Evolutionary conservation across 1,140 invertebrate species (phyloP).

Genomic region (Eupristina koningsbergeri): DNA sequence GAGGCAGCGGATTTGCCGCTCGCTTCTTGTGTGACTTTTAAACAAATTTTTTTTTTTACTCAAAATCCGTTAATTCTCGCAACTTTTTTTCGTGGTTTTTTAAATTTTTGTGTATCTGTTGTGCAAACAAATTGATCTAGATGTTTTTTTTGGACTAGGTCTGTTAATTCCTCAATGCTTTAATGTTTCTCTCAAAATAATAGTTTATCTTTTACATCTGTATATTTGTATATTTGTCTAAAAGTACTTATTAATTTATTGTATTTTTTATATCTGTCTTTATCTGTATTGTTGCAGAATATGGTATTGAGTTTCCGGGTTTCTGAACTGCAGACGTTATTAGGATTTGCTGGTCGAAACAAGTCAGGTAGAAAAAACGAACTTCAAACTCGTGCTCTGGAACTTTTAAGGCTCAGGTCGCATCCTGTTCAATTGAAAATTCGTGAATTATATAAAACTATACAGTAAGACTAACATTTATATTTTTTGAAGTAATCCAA

Average conservation of each 20-base stretch:
- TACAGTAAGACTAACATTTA: slow-evolving; percentile 74
- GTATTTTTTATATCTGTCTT: background rate
- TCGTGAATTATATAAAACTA: slow-evolving; percentile 84
- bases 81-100: no score
- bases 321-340: slow-evolving; percentile 87
- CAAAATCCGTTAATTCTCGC: background rate
- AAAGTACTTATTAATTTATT: background rate
- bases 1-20: background rate
- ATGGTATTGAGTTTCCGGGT: slow-evolving; percentile 90
- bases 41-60: background rate
- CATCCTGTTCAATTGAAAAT: slow-evolving; percentile 85
- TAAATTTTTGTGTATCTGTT: background rate
- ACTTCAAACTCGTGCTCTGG: slow-evolving; percentile 84
- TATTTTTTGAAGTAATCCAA: background rate
- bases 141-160: background rate
- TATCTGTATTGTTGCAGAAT: slow-evolving; percentile 74
- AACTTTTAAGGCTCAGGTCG: slow-evolving; percentile 82
- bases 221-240: no score
- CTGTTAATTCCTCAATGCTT: background rate
- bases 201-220: no score
- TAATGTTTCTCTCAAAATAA: background rate
- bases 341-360: slow-evolving; percentile 88
- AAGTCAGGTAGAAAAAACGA: slow-evolving; percentile 91
- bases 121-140: background rate
- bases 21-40: no score